A percentile compares a stretch with the other conserved stretches of the same genome.
These are phyloP conservation scores for Actias luna DNA, from an alignment of 2,888 invertebrate species.

Conservation along the genomic window DNA sequence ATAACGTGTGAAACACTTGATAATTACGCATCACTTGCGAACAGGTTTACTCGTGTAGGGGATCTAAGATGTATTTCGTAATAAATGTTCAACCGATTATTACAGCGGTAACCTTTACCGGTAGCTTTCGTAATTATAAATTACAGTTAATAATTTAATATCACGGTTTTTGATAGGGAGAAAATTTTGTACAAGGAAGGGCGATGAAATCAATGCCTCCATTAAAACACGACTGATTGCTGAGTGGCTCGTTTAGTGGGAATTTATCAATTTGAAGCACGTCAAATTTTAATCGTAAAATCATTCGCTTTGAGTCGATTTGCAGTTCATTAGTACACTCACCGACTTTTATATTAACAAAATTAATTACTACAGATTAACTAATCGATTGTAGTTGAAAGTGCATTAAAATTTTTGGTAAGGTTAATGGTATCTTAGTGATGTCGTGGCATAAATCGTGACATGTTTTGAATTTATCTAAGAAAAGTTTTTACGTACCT, in stretches of 20 bases:
- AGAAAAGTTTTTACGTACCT: too few species aligned
- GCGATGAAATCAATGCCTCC: neutral
- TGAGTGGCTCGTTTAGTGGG: neutral
- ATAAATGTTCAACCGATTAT: slow-evolving; percentile 6
- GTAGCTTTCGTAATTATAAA: slow-evolving; percentile 11
- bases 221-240: neutral
- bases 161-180: slow-evolving; percentile 1
- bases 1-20: slow-evolving; percentile 4
- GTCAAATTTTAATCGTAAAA: slow-evolving; percentile 1
- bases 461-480: neutral
- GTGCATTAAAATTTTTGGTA: neutral
- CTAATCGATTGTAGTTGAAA: neutral
- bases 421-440: neutral
- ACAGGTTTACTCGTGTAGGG: slow-evolving; percentile 15
- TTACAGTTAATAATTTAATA: slow-evolving; percentile 2
- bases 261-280: slow-evolving; percentile 3
- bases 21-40: slow-evolving; percentile 13
- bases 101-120: slow-evolving; percentile 7
- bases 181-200: neutral
- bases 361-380: slow-evolving; percentile 1
- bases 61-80: slow-evolving; percentile 12
- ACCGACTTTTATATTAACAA: neutral
- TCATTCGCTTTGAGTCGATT: neutral
- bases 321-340: neutral
- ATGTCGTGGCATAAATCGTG: neutral